These are phyloP conservation scores for Drosophila recens DNA, from an alignment of 2,888 invertebrate genomes.

Conservation along the genomic window DNA sequence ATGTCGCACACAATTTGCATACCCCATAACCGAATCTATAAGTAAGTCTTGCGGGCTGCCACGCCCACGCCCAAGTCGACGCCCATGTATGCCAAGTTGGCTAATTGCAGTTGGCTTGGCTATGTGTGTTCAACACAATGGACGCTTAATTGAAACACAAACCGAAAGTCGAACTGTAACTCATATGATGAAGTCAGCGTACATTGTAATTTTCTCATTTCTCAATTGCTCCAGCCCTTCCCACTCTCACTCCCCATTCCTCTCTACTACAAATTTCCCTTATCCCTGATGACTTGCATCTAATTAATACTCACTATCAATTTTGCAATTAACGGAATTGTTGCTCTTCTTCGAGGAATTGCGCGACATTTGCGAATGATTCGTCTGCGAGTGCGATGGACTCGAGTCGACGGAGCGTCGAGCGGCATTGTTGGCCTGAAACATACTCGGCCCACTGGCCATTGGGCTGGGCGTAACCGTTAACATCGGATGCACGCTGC, in stretches of 20 bases:
- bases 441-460: constrained; percentile 86
- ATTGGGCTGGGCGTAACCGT: constrained; percentile 90
- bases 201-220: constrained; percentile 37
- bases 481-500: constrained; percentile 90
- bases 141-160: constrained; percentile 66
- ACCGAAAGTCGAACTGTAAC: constrained; percentile 24
- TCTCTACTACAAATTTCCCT: no score
- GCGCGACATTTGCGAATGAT: constrained; percentile 93
- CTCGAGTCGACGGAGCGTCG: constrained; percentile 88
- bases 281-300: constrained; percentile 9
- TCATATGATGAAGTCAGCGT: constrained; percentile 13
- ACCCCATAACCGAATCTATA: neutral
- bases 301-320: constrained; percentile 88
- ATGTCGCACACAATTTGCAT: constrained; percentile 27
- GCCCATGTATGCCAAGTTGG: constrained; percentile 37
- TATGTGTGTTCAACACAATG: constrained; percentile 52
- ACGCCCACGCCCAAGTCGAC: neutral
- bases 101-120: constrained; percentile 48
- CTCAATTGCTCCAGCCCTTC: neutral
- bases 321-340: constrained; percentile 95
- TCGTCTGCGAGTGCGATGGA: constrained; percentile 89
- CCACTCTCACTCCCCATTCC: neutral
- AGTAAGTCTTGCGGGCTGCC: constrained; percentile 1
- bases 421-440: constrained; percentile 83
- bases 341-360: constrained; percentile 96